Base-by-base conservation (phyloP, 2,797 vertebrate species). In the Crocidura indochinensis region DNA sequence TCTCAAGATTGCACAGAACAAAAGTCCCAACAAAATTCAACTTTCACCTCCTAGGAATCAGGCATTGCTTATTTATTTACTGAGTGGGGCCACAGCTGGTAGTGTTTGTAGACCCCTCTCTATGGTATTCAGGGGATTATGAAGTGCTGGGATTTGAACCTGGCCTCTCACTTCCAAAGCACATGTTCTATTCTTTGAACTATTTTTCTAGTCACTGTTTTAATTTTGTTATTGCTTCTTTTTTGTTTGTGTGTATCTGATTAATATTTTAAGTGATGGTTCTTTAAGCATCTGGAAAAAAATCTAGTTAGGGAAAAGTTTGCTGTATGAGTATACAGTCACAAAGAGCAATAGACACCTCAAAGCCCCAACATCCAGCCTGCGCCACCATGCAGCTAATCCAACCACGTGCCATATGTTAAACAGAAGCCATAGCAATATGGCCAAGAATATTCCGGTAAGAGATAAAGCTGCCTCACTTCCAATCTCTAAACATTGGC, bases 211-310 rank as follows among this genome's bases (percentile, higher is more conserved):
- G 51, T 53, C 5, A 10, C 51, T 53, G 51, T 53, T 53, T 53
- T 53, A 53, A 53, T 53, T 53, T 12, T 53, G 12, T 53, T 53
- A 53, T 53, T 53, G 51, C 11, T 53, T 53, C 51, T 3, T 14
- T 53, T 64, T 64, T 64, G 5, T 64, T 26, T 24, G 5, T 64
- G 60, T 64, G 60, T 64, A 26, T 22, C 24, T 64, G 60, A 22
- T 84, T 91, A 84, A 91, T 77, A 87, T 77, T 78, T 85, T 86
- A 87, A 89, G 46, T 53, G 29, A 80, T 12, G 20, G 12, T 77
- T 80, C 81, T 71, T 74, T 17, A 17, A 93, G 12, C 10, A 85
- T 86, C 83, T 68, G 44, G 46, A 60, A 71, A 53, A 79, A 84
- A 88, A 65, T 67, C 56, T 81, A 65, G 5, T 56, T 49, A 76